Base-by-base conservation (phyloP, 2,888 invertebrate species). In the Ormyrus rosae region DNA sequence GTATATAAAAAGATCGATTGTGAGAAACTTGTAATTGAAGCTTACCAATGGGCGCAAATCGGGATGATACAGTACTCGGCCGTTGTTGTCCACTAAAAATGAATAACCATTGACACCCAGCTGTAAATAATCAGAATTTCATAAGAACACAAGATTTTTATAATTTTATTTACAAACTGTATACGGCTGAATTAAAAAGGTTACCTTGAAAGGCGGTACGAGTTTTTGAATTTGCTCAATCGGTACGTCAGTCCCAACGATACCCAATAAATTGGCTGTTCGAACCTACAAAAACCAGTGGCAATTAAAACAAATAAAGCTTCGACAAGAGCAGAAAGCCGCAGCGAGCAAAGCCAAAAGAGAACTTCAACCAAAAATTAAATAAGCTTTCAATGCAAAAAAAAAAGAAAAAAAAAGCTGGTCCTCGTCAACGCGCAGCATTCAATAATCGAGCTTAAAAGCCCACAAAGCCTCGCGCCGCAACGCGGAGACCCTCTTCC, bases 61-160 rank as follows among this genome's bases (percentile, higher is more conserved):
- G 48, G 99, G 99, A 93, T 99, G 99, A 91, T 97, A 98, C 83
- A 99, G 92, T 84, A 98, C 95, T 91, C 98, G 97, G 86, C 99
- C 99, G 92, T 99, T 99, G 91, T 98, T 98, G 91, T 98, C 98
- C 88, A 98, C 96, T 92, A 98, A 96, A 92, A 99, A 99, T 71
- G 98, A 97, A 92, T 99, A 99, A 73, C 97, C 98, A 91, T 98
- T 98, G 60, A 97, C 97, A 85, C 99, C 99, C 88, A 99, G 93
- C 97, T 98, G 92, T 81, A 93, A 70, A 50, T 70, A 8, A 34
- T 51, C 51, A 65, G 7, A 13, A 65, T 48, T 65, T 51, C 19
- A 53, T 45, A 34, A 34, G 34, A 34, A 34, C 34, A 4, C 3
- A 34, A 4, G 34, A 34, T 34, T 34, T 34, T 34, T 34, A 34